These are phyloP conservation scores for Bos taurus DNA, from an alignment of 2,113 vertebrate species.

Conservation along the genomic window DNA sequence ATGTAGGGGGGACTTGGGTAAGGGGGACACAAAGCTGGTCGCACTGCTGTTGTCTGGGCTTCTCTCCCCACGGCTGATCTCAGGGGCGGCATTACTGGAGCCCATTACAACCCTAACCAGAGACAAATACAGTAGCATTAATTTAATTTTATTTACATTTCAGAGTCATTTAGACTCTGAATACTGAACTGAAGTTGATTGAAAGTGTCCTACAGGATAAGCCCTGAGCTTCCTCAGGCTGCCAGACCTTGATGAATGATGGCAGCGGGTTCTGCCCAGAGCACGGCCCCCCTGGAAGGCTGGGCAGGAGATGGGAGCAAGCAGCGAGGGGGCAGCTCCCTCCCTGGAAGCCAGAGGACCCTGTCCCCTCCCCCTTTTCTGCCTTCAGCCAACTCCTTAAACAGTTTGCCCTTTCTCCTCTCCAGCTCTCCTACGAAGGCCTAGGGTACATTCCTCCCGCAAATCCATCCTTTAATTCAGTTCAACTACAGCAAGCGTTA, in stretches of 20 bases:
- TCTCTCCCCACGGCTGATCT: conserved; percentile 3
- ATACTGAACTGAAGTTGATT: conserved; percentile 79
- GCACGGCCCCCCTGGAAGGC: not conserved
- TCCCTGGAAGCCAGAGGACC: not conserved
- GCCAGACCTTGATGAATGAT: conserved; percentile 67
- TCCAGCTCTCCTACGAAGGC: not conserved
- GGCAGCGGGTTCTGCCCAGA: conserved; percentile 65
- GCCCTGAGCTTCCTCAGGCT: conserved; percentile 67
- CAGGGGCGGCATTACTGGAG: conserved; percentile 59
- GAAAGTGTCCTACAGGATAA: conserved; percentile 80
- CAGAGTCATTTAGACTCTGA: conserved; percentile 77
- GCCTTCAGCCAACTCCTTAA: not conserved
- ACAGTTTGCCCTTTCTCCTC: not conserved
- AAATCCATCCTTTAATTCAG: not conserved
- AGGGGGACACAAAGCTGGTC: not conserved
- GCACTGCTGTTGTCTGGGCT: not conserved
- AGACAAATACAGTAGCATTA: conserved; percentile 76
- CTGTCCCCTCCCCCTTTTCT: not conserved
- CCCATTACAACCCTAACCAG: conserved; percentile 73
- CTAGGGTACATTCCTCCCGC: not conserved
- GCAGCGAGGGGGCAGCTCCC: not conserved
- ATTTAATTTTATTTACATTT: conserved; percentile 85
- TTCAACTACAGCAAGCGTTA: not conserved
- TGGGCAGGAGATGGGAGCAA: not conserved
- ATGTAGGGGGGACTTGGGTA: accelerated